Evolutionary conservation across 1,140 invertebrate species (phyloP), one percentile per base, ranked within the genome.

Genomic region (Drosophila funebris): DNA sequence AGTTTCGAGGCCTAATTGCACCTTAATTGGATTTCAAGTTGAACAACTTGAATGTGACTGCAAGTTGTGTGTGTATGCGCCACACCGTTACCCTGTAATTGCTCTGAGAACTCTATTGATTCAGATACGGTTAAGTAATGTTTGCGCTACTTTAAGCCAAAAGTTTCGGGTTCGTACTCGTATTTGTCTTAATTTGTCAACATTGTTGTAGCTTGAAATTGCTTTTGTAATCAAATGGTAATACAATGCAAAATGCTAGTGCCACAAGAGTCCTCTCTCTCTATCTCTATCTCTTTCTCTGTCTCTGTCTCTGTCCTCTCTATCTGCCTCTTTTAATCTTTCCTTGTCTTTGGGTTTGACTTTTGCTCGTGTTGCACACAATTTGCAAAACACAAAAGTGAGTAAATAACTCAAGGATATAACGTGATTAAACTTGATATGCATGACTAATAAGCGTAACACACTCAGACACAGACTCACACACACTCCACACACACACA

Each of bases 401-500:
- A 36, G 53, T 41, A 37, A 48, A 46, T 57, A 48, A 44, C 29
- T 53, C 36, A 33, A 22, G 24, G 16, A 31, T 18, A 36, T 33
- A 18, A 60, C 24, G 54, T 67, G 54, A 50, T 67, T 67, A 60
- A 48, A 46, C 43, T 46, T 27, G 54, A 66, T 66, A 66, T 58
- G 63, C 20, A 24, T 33, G 53, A 24, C 37, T 56, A 24, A 31
- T 56, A 64, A 56, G 18, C 48, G 24, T 16, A 53, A 16, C 24
- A 54, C 3, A 1, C 13, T 13, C 29, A 52, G 20, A 6, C 4
- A 6, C 29, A 16, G 18, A 18, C 1, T 11, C 4, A 3, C 4
- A 22, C 9, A n/a, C 2, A 44, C 20, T n/a, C n/a, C 24, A 27
- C 24, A 41, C 36, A 39, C 11, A 14, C 3, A 16, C 53, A 14